Base-by-base conservation (phyloP, 1,140 invertebrate genomes). In the Drosophila carrolli region DNA sequence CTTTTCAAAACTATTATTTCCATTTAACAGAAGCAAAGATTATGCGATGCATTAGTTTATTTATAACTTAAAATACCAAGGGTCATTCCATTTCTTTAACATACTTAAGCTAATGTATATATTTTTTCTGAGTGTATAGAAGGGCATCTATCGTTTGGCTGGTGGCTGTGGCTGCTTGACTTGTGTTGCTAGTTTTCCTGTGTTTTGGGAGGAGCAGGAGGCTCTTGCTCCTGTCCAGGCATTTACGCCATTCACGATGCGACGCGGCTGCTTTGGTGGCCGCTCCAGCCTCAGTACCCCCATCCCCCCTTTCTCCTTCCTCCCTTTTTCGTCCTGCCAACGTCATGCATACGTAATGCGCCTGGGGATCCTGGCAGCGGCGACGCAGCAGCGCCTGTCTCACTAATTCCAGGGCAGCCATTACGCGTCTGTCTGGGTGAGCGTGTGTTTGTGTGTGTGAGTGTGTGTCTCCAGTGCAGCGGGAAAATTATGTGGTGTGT, bases 291-390 rank as follows among this genome's bases (percentile, higher is more conserved):
- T 47, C 29, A 32, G 29, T 32, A 32, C 29, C 29, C 32, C 48
- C 16, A 1, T 37, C 11, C 65, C 59, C 44, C 13, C 55, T 14
- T 43, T 41, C 41, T 58, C 8, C 19, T 8, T 2, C 29, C 29
- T 7, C 8, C 29, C 29, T 32, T 32, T 13, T 23, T 43, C 13
- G 50, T 56, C 38, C 62, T 78, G 75, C 82, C 70, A 77, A 67
- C 65, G 77, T 72, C 83, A 90, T 90, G 85, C 85, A 90, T 90
- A 90, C 81, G 81, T 90, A 90, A 90, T 90, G 85, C 61, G 85
- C 75, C 72, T 76, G 72, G 85, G 85, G 85, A 90, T 72, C 67
- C 62, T 68, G 65, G 51, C 50, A 54, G 43, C 47, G 61, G 57
- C 38, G 53, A 60, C 54, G 51, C 50, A 54, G 43, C 53, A 66